Evolutionary conservation across 2,888 invertebrate species (phyloP).

Genomic region (Bugulina stolonifera): DNA sequence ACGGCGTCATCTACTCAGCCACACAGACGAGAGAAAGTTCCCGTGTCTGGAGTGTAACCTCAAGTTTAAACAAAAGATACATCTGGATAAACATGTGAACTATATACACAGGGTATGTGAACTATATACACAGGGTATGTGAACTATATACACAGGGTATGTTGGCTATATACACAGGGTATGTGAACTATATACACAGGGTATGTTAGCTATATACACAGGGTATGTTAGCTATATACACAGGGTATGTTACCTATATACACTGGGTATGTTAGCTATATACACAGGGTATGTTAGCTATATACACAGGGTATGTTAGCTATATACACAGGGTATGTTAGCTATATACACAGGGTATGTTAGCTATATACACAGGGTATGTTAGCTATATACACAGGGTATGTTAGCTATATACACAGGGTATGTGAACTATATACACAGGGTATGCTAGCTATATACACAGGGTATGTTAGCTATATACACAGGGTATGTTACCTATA

Average conservation of each 20-base stretch:
- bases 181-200: neutral
- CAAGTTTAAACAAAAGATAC: constrained; percentile 48
- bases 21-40: constrained; percentile 40
- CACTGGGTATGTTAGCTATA: neutral
- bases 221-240: neutral
- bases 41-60: constrained; percentile 38
- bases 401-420: neutral
- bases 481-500: neutral
- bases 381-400: neutral
- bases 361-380: neutral
- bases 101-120: constrained; percentile 44
- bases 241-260: neutral
- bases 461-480: neutral
- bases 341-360: neutral
- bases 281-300: neutral
- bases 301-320: neutral
- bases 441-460: neutral
- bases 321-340: neutral
- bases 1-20: constrained; percentile 45
- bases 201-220: neutral
- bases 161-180: neutral
- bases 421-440: neutral
- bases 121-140: neutral
- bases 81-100: constrained; percentile 46
- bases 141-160: neutral